These are phyloP conservation scores for Tenebrio molitor DNA, from an alignment of 1,140 invertebrate genomes.

Conservation along the genomic window DNA sequence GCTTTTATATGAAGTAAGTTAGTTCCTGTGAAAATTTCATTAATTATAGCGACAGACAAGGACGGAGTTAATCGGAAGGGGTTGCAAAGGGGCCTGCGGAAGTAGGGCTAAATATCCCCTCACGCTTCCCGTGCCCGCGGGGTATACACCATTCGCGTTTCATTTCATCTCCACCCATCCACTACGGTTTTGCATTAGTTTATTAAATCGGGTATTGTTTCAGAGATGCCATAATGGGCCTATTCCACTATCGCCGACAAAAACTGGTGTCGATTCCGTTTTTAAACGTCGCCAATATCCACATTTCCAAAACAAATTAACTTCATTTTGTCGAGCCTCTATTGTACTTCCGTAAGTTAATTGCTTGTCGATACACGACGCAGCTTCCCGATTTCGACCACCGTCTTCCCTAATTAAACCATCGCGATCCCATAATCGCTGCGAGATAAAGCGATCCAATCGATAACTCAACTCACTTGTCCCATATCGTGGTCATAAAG, in stretches of 20 bases:
- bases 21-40: conserved; percentile 56
- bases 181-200: conserved; percentile 62
- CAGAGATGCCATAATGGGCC: conserved; percentile 47
- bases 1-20: conserved; percentile 51
- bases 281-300: conserved; percentile 26
- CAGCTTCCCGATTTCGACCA: neutral
- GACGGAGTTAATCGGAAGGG: conserved; percentile 54
- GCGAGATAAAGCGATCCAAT: conserved; percentile 29
- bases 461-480: conserved; percentile 18
- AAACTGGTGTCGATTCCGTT: conserved; percentile 24
- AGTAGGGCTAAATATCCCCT: conserved; percentile 47
- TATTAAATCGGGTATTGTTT: conserved; percentile 62
- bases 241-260: conserved; percentile 42
- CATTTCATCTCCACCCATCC: conserved; percentile 61
- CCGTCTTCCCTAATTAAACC: neutral
- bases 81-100: conserved; percentile 47
- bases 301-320: conserved; percentile 31
- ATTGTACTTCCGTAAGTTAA: conserved; percentile 10
- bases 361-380: too few species aligned
- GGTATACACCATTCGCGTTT: conserved; percentile 61
- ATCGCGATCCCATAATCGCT: too few species aligned
- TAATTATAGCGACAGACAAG: conserved; percentile 58
- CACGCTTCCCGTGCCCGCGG: conserved; percentile 51
- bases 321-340: conserved; percentile 7
- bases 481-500: conserved; percentile 33